A percentile compares a stretch with the other conserved stretches of the same genome.
Conservation (phyloP, 2,113 vertebrate species). For the Cinclus mexicanus region DNA sequence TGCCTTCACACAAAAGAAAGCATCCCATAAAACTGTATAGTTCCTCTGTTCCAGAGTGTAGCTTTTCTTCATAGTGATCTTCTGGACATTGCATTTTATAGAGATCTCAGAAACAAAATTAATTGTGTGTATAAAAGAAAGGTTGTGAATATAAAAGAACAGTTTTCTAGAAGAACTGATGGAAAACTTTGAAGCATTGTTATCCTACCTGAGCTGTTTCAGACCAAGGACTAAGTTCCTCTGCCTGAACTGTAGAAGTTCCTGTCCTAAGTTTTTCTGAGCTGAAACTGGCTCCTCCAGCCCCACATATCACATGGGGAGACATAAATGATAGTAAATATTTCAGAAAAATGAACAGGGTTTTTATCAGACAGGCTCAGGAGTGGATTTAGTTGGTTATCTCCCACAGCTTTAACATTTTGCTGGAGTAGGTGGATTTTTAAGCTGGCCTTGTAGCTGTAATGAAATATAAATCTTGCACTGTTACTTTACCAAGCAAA, state of each 20-base stretch:
- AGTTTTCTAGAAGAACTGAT: background rate
- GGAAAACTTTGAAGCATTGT: background rate
- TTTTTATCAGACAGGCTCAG: background rate
- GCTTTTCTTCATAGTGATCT: background rate
- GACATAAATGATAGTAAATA: background rate
- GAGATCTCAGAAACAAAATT: background rate
- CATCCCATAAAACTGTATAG: background rate
- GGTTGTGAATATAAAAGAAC: background rate
- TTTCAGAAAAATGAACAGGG: background rate
- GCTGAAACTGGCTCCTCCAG: background rate
- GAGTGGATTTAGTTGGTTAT: background rate
- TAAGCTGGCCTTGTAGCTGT: slow-evolving; percentile 14
- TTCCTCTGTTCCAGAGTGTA: background rate
- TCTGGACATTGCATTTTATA: background rate
- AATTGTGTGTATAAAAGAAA: background rate
- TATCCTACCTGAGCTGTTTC: background rate
- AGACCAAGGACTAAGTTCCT: background rate
- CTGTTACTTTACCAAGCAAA: background rate
- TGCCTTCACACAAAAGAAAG: background rate
- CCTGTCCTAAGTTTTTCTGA: background rate
- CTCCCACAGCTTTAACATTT: background rate
- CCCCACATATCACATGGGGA: background rate
- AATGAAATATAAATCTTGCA: slow-evolving; percentile 22
- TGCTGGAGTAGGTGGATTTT: slow-evolving; percentile 21
- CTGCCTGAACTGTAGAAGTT: background rate